Evolutionary conservation across 2,797 vertebrate genomes (phyloP).

Genomic region (Acanthis flammea): DNA sequence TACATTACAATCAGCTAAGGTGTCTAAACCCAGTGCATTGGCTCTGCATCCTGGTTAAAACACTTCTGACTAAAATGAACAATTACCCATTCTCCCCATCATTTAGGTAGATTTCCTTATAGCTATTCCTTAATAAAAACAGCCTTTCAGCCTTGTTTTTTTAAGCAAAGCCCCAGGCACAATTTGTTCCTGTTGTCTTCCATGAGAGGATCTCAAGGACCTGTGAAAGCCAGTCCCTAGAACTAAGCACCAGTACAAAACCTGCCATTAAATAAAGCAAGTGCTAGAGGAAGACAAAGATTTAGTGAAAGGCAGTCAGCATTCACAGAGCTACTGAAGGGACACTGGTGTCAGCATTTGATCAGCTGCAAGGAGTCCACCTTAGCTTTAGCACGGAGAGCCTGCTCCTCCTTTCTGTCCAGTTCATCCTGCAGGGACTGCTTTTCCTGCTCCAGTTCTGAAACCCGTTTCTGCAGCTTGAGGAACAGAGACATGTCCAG

Average conservation of each 20-base stretch:
- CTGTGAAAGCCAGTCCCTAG: background rate
- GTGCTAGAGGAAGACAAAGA: background rate
- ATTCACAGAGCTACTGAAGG: background rate
- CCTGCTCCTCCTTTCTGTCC: slow-evolving; percentile 92
- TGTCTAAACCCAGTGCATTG: background rate
- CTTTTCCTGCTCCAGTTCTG: slow-evolving; percentile 95
- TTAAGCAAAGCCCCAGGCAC: background rate
- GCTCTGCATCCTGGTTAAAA: background rate
- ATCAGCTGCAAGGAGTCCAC: slow-evolving; percentile 63
- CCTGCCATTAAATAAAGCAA: background rate
- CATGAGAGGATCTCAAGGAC: background rate
- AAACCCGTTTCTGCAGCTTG: slow-evolving; percentile 96
- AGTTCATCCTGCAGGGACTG: slow-evolving; percentile 92
- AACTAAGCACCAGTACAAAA: background rate
- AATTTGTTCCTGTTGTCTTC: background rate
- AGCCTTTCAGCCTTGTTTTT: background rate
- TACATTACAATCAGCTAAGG: background rate
- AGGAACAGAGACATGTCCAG: slow-evolving; percentile 94
- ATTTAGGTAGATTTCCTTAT: background rate
- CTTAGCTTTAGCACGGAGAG: slow-evolving; percentile 89
- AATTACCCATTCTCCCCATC: background rate
- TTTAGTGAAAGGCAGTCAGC: background rate
- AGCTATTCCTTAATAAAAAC: background rate
- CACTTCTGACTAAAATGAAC: background rate
- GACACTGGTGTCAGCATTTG: background rate